Percentiles rank a stretch among this genome's conserved stretches.
These are phyloP conservation scores for Ips nitidus DNA, from an alignment of 1,140 invertebrate genomes.

Conservation along the genomic window DNA sequence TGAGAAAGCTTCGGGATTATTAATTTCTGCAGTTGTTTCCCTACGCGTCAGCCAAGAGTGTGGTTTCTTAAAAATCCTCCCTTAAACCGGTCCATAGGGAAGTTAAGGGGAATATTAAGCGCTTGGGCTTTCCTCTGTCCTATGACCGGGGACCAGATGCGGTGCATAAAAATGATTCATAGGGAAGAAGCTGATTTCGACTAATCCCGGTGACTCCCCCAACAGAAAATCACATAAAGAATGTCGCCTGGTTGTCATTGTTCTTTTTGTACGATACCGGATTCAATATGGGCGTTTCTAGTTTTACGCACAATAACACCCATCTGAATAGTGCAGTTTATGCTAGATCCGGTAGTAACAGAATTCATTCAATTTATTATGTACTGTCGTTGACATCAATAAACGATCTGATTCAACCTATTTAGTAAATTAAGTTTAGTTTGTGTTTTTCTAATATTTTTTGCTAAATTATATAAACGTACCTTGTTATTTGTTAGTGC, in stretches of 20 bases:
- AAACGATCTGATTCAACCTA: no score
- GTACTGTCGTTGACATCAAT: no score
- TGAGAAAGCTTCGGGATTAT: constrained; percentile 3
- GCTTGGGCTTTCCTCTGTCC: constrained; percentile 18
- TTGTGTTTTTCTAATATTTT: no score
- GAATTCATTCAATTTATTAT: no score
- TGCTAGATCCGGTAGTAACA: not conserved
- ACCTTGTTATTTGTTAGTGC: no score
- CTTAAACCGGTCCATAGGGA: constrained; percentile 33
- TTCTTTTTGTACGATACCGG: constrained; percentile 5
- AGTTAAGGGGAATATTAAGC: constrained; percentile 37
- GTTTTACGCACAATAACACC: constrained; percentile 8
- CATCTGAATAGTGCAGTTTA: not conserved
- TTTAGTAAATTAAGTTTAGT: no score
- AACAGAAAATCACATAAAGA: constrained; percentile 24
- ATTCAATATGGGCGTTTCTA: constrained; percentile 24
- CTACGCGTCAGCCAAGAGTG: constrained; percentile 5
- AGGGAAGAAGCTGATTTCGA: constrained; percentile 28
- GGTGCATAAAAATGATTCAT: constrained; percentile 38
- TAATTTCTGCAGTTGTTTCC: constrained; percentile 21
- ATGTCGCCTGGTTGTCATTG: constrained; percentile 26
- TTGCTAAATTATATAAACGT: no score
- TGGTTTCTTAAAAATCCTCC: constrained; percentile 33
- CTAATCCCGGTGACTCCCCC: constrained; percentile 29
- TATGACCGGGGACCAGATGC: constrained; percentile 30